A percentile compares a stretch with the other conserved stretches of the same genome.
Evolutionary conservation across 1,140 invertebrate species (phyloP).

Genomic region (Hestina assimilis): DNA sequence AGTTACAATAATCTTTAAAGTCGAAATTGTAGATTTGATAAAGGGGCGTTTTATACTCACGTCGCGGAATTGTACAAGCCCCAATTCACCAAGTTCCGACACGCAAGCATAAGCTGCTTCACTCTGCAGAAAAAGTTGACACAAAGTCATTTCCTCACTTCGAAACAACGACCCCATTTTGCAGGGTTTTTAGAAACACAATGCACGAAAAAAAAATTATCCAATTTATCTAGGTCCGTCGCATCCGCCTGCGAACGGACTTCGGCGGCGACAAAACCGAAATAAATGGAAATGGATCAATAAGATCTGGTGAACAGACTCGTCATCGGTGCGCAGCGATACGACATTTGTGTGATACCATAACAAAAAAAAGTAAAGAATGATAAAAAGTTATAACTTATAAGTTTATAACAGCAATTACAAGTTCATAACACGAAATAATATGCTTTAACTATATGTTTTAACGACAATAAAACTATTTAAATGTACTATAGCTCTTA

Average conservation of each 20-base stretch:
- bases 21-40: not conserved
- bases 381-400: too few species aligned
- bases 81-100: conserved; percentile 94
- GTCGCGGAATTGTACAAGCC: conserved; percentile 96
- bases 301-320: conserved; percentile 38
- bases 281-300: conserved; percentile 62
- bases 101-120: conserved; percentile 97
- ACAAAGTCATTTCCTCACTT: conserved; percentile 96
- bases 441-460: too few species aligned
- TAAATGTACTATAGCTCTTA: too few species aligned
- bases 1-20: too few species aligned
- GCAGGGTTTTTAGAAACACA: conserved; percentile 47
- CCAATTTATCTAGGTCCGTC: conserved; percentile 46
- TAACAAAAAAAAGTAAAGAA: conserved; percentile 6
- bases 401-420: too few species aligned
- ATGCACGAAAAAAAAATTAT: conserved; percentile 49
- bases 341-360: conserved; percentile 40
- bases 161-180: conserved; percentile 90
- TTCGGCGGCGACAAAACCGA: conserved; percentile 62
- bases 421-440: too few species aligned
- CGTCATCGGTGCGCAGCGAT: conserved; percentile 56
- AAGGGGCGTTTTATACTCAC: conserved; percentile 81
- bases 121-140: conserved; percentile 94
- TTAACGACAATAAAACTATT: too few species aligned
- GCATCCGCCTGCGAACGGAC: conserved; percentile 64